Evolutionary conservation across 2,888 invertebrate genomes (phyloP), one percentile per base, ranked within the genome.

Genomic region (Idaea straminata): DNA sequence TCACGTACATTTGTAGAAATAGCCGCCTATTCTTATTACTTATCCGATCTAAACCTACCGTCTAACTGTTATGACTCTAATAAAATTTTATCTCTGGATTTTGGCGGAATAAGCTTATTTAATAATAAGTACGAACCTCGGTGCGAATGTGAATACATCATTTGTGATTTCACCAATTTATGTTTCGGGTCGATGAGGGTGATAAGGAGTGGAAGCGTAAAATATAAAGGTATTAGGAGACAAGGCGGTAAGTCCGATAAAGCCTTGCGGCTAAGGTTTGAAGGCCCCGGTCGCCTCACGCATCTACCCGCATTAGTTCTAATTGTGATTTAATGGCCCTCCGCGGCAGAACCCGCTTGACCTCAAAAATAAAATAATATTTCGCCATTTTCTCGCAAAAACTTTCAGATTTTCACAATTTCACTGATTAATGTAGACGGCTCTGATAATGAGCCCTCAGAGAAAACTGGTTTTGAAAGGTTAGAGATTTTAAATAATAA

Each of bases 311-410:
- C 88, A 91, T 91, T 91, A 91, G 85, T 82, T 84, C 89, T 91
- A 91, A 91, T 91, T 91, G 91, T 89, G 91, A 91, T 91, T 91
- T 91, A 91, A 91, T 91, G 90, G 88, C 83, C 80, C 80, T 83
- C 78, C 83, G 83, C 84, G 80, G 79, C 79, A 84, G 86, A 86
- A 59, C 85, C 84, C 85, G 79, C 84, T 88, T 85, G 83, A 84
- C 86, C 83, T 84, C 83, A 83, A 86, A 86, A 83, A 86, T 83
- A 85, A 84, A 82, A 85, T 85, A 47, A 47, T 72, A 84, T 82
- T 79, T 79, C 67, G 72, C 77, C 74, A 74, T 80, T 79, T 76
- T 75, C 72, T 64, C 69, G 64, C 57, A 66, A 61, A 76, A 76
- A 76, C 76, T 76, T 74, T 75, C 70, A 71, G 71, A 66, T 71